Percentiles rank a stretch among this genome's conserved stretches.
Conservation (phyloP, 1,140 invertebrate genomes). For the Saccostrea cuccullata region DNA sequence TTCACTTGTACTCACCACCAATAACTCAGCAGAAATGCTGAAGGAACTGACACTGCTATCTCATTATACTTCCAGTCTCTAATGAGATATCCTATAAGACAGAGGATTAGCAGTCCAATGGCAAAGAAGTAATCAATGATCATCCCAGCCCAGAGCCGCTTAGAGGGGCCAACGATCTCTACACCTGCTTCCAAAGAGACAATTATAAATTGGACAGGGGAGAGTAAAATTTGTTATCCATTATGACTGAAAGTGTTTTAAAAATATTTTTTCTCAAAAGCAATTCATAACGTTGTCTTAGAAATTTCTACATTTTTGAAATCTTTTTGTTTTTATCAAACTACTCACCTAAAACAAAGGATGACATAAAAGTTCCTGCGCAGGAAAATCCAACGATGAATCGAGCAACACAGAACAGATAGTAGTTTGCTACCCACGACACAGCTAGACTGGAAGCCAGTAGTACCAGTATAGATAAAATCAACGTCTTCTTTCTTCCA, state of each 20-base stretch:
- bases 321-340: too few species aligned
- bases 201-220: too few species aligned
- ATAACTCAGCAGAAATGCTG: slow-evolving; percentile 84
- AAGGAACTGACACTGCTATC: slow-evolving; percentile 86
- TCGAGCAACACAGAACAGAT: slow-evolving; percentile 55
- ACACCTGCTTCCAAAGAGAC: slow-evolving; percentile 44
- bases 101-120: slow-evolving; percentile 84
- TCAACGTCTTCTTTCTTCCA: slow-evolving; percentile 57
- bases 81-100: slow-evolving; percentile 83
- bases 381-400: slow-evolving; percentile 58
- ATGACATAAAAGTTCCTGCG: slow-evolving; percentile 59
- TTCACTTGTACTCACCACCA: slow-evolving; percentile 55
- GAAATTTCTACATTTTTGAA: too few species aligned
- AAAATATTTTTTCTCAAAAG: too few species aligned
- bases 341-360: too few species aligned
- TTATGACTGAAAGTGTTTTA: too few species aligned
- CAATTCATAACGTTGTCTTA: too few species aligned
- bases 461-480: slow-evolving; percentile 47
- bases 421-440: slow-evolving; percentile 52
- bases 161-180: slow-evolving; percentile 73
- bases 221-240: too few species aligned
- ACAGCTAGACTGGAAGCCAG: slow-evolving; percentile 47
- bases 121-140: slow-evolving; percentile 86
- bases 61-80: slow-evolving; percentile 86
- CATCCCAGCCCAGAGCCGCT: slow-evolving; percentile 84